Conservation (phyloP, 2,888 invertebrate genomes). For the Dermolepida albohirtum region DNA sequence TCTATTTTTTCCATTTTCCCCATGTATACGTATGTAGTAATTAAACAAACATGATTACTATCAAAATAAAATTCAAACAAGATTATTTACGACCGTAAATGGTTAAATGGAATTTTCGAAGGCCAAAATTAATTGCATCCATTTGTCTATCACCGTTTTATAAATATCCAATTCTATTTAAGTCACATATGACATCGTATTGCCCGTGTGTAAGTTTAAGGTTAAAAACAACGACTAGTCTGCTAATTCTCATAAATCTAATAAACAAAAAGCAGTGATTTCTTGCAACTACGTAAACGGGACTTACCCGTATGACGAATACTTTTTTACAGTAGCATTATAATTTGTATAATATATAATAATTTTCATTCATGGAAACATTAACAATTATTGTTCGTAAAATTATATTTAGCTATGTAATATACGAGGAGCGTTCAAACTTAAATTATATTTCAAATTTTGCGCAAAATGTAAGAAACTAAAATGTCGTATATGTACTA, state of each 20-base stretch:
- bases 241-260: not conserved
- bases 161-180: conserved; percentile 6
- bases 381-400: not conserved
- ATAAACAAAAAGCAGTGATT: not conserved
- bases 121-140: conserved; percentile 10
- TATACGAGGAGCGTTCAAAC: too few relatives aligned
- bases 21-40: too few relatives aligned
- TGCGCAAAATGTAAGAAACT: too few relatives aligned
- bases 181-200: conserved; percentile 7
- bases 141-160: not conserved
- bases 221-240: conserved; percentile 2
- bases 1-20: too few relatives aligned
- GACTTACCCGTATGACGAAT: conserved; percentile 19
- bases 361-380: not conserved
- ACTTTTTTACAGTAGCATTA: not conserved
- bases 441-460: too few relatives aligned
- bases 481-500: too few relatives aligned
- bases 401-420: too few relatives aligned
- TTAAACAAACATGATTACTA: not conserved
- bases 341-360: not conserved
- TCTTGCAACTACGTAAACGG: not conserved
- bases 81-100: not conserved
- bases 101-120: conserved; percentile 16
- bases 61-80: not conserved
- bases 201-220: not conserved